phyloP scores from a whole-genome alignment of 1,140 invertebrate species.

The Lineus longissimus region DNA sequence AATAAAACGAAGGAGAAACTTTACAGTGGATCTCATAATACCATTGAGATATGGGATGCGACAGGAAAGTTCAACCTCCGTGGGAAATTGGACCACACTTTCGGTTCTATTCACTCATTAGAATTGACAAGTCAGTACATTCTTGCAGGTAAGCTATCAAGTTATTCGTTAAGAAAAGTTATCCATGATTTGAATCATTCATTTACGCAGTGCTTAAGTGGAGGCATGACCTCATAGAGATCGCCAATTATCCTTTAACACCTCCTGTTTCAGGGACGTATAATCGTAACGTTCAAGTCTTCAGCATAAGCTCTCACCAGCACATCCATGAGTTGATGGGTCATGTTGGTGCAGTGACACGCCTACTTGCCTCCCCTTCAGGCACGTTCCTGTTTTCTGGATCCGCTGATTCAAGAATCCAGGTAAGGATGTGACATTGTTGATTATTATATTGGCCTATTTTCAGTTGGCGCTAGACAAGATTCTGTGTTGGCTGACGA shows the following conservation, averaged over 20 bases:
- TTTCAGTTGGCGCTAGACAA: no score
- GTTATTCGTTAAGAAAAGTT: no score
- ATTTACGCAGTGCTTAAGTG: neutral
- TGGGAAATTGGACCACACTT: conserved; percentile 38
- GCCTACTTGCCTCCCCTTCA: conserved; percentile 30
- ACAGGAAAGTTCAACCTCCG: conserved; percentile 32
- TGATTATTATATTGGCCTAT: no score
- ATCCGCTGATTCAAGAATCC: conserved; percentile 36
- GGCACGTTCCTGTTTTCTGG: conserved; percentile 37
- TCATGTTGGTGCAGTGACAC: conserved; percentile 36
- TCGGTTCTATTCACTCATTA: conserved; percentile 44
- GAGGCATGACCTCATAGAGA: neutral
- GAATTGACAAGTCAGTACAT: conserved; percentile 36
- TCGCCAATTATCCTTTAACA: neutral
- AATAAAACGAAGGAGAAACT: conserved; percentile 29
- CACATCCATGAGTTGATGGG: conserved; percentile 30
- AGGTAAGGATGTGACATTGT: no score
- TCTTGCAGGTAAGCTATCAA: conserved; percentile 34
- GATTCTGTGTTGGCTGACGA: no score
- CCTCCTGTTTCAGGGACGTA: conserved; percentile 1
- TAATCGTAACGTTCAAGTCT: conserved; percentile 32
- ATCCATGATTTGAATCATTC: neutral
- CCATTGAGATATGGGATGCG: conserved; percentile 42
- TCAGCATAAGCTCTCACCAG: conserved; percentile 29
- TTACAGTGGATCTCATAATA: conserved; percentile 47